These are phyloP conservation scores for Drosophila affinis DNA, from an alignment of 2,888 invertebrate genomes.

Conservation along the genomic window DNA sequence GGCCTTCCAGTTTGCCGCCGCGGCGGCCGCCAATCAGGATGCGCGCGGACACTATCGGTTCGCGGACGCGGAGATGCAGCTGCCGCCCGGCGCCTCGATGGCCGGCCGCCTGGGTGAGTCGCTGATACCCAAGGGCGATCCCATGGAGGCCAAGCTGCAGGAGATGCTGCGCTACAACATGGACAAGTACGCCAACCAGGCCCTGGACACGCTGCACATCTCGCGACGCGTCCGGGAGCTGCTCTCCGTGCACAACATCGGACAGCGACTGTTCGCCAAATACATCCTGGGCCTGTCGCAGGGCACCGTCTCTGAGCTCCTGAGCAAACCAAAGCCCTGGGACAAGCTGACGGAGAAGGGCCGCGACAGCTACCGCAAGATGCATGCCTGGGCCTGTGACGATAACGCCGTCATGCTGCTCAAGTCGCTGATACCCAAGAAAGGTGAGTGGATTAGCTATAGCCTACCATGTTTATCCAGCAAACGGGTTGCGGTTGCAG, in stretches of 20 bases:
- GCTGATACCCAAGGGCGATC: slow-evolving; percentile 95
- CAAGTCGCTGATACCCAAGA: slow-evolving; percentile 98
- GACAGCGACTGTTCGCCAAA: slow-evolving; percentile 98
- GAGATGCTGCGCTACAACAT: slow-evolving; percentile 97
- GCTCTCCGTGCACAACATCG: slow-evolving; percentile 98
- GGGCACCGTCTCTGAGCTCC: slow-evolving; percentile 98
- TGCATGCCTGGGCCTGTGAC: slow-evolving; percentile 99
- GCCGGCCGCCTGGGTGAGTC: slow-evolving; percentile 94
- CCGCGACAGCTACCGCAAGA: slow-evolving; percentile 98
- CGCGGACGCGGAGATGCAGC: slow-evolving; percentile 90
- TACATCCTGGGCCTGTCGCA: slow-evolving; percentile 98
- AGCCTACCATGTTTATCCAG: not conserved
- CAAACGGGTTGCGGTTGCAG: too few species aligned
- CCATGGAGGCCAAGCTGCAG: slow-evolving; percentile 96
- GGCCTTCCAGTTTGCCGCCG: slow-evolving; percentile 85
- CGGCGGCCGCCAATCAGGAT: slow-evolving; percentile 86
- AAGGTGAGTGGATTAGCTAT: slow-evolving; percentile 89
- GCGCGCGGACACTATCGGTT: slow-evolving; percentile 90
- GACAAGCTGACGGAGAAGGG: slow-evolving; percentile 99
- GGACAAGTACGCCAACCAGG: slow-evolving; percentile 97
- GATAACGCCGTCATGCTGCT: slow-evolving; percentile 98
- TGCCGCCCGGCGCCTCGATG: slow-evolving; percentile 90
- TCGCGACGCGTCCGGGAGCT: slow-evolving; percentile 96
- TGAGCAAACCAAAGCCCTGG: slow-evolving; percentile 99
- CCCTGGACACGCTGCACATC: slow-evolving; percentile 97